Evolutionary conservation across 2,113 vertebrate species (phyloP), one percentile per base, ranked within the genome.

Genomic region (Thryonomys swinderianus): DNA sequence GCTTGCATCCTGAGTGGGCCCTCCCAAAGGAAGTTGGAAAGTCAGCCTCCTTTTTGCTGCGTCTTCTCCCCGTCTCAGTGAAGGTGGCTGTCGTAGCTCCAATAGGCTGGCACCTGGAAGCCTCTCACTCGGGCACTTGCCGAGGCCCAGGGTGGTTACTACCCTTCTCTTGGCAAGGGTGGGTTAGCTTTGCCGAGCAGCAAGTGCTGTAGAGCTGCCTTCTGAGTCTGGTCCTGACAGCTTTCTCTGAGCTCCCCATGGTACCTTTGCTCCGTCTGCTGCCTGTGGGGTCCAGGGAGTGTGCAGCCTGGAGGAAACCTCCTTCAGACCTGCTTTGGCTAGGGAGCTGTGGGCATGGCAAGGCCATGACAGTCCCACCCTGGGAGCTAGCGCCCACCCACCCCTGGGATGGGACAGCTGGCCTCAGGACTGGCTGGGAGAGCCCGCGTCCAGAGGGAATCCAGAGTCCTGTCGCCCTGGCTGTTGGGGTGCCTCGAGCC

Each of bases 1-100:
- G 76, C 85, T 97, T 96, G 83, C 85, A 94, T 96, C 69, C 79
- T 23, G 8, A 93, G n/a, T 90, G 66, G 85, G 67, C 79, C 51
- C 64, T 76, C 83, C 14, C 42, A 57, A 81, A 88, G 88, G 59
- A 53, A 34, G 21, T 53, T 85, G 85, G 78, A 25, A 59, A 92
- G 61, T 82, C 55, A 59, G 25, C 67, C 53, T 89, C 66, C 90
- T 79, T 71, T 40, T 88, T 17, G 1, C 20, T 85, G 89, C 40
- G 40, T 51, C 83, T 82, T n/a, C 53, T 42, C 40, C 45, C 10
- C 21, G 32, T 55, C 42, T 85, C 79, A n/a, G n/a, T 96, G 45
- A 89, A 76, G 86, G 79, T 45, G 7, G 14, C 48, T 67, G 9
- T 71, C 84, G 45, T 48, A 61, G 14, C 20, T 83, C 34, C 2